These are phyloP conservation scores for Ophthalmolycus amberensis DNA, from an alignment of 2,113 vertebrate species.

Conservation along the genomic window DNA sequence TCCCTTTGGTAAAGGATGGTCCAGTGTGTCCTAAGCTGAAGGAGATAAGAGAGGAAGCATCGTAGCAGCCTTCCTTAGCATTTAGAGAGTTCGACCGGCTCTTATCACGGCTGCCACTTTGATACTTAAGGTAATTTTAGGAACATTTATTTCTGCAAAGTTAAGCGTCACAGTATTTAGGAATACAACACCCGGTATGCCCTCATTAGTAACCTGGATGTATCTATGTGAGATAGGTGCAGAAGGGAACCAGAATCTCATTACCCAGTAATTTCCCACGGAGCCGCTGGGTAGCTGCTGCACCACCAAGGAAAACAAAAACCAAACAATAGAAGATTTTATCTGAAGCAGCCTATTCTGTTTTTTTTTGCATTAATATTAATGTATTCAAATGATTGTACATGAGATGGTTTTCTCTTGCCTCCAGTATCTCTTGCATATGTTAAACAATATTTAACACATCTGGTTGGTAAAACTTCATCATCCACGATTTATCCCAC, in stretches of 20 bases:
- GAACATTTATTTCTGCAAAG: too few relatives aligned
- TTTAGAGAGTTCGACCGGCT: too few relatives aligned
- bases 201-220: background rate
- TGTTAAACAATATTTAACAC: background rate
- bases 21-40: background rate
- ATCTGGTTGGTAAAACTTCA: background rate
- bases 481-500: background rate
- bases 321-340: background rate
- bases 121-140: background rate
- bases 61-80: too few relatives aligned
- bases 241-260: constrained; percentile 10
- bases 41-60: background rate
- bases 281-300: constrained; percentile 12
- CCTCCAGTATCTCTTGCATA: constrained; percentile 1
- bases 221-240: background rate
- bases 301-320: background rate
- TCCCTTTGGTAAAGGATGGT: background rate
- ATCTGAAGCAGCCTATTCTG: background rate
- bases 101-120: too few relatives aligned
- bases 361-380: constrained; percentile 7
- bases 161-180: background rate
- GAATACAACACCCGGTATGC: background rate
- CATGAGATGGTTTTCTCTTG: background rate
- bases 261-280: constrained; percentile 25
- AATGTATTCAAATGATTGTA: constrained; percentile 6